phyloP scores from a whole-genome alignment of 1,140 invertebrate genomes.

The Lucilia sericata region DNA sequence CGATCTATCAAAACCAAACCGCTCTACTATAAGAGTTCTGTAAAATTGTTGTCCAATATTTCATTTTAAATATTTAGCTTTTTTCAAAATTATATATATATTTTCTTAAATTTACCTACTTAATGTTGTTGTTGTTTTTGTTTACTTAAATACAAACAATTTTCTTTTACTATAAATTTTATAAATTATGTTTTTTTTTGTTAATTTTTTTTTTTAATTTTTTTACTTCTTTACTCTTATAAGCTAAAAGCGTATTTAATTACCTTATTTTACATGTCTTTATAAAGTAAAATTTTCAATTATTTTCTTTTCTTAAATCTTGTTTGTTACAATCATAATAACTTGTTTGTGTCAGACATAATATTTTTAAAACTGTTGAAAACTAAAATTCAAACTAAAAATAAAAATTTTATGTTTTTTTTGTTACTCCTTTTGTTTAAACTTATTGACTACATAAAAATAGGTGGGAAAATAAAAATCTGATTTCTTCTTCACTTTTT shows the following conservation, averaged over 20 bases:
- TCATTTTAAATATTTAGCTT: no score
- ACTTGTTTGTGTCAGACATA: background rate
- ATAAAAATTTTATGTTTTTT: background rate
- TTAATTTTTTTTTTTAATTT: background rate
- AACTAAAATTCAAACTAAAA: background rate
- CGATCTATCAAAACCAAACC: no score
- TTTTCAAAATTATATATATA: background rate
- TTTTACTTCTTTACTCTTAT: slow-evolving; percentile 27
- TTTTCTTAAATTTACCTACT: slow-evolving; percentile 9
- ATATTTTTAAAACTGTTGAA: background rate
- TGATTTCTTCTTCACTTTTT: no score
- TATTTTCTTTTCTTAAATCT: background rate
- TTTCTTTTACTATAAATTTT: slow-evolving; percentile 32
- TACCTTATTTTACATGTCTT: slow-evolving; percentile 30
- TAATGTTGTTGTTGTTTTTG: background rate
- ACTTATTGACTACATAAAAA: slow-evolving; percentile 27
- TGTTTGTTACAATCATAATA: background rate
- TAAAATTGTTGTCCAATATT: no score
- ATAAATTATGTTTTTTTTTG: slow-evolving; percentile 1
- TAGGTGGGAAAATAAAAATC: slow-evolving; percentile 29
- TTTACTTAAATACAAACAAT: slow-evolving; percentile 2
- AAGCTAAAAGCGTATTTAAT: slow-evolving; percentile 41
- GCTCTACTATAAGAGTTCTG: no score
- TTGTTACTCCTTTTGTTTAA: background rate
- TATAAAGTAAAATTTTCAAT: slow-evolving; percentile 24